These are phyloP conservation scores for Marmota flaviventris DNA, from an alignment of 2,113 vertebrate genomes.

Conservation along the genomic window DNA sequence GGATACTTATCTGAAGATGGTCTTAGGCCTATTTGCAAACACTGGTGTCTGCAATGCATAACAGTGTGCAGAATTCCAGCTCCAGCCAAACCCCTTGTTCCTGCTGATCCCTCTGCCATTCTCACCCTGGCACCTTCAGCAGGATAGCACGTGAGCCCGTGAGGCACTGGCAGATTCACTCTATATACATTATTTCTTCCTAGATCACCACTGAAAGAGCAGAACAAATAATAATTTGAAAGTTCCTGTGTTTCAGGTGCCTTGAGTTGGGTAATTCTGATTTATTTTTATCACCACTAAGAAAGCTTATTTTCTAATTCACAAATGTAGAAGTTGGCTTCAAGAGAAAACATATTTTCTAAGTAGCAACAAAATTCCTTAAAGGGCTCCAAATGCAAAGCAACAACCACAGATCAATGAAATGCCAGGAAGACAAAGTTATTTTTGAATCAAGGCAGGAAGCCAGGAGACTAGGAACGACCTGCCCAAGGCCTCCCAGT, in stretches of 20 bases:
- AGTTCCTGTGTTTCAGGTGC: neutral
- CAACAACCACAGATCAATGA: constrained; percentile 59
- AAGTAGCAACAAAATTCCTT: constrained; percentile 61
- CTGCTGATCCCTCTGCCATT: neutral
- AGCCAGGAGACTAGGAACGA: neutral
- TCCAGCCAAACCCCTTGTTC: neutral
- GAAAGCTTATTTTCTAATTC: constrained; percentile 58
- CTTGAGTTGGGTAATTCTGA: neutral
- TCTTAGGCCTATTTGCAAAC: neutral
- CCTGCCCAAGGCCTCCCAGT: constrained; percentile 5
- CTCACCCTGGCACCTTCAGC: neutral
- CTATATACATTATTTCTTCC: neutral
- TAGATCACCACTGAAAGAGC: neutral
- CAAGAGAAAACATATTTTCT: constrained; percentile 25
- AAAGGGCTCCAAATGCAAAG: constrained; percentile 61
- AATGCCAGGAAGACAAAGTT: constrained; percentile 61
- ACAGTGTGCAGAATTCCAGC: neutral
- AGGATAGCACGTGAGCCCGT: fast-evolving
- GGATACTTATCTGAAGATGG: neutral
- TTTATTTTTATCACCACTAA: constrained; percentile 56
- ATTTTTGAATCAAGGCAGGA: constrained; percentile 54
- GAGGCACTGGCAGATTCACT: neutral
- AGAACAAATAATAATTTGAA: neutral
- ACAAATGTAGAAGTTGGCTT: constrained; percentile 15
- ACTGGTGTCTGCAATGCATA: fast-evolving